Evolutionary conservation across 37 sponge, comb jelly and placozoan genomes (phyloP), one percentile per base, ranked within the genome.

Genomic region (Ianthella basta): DNA sequence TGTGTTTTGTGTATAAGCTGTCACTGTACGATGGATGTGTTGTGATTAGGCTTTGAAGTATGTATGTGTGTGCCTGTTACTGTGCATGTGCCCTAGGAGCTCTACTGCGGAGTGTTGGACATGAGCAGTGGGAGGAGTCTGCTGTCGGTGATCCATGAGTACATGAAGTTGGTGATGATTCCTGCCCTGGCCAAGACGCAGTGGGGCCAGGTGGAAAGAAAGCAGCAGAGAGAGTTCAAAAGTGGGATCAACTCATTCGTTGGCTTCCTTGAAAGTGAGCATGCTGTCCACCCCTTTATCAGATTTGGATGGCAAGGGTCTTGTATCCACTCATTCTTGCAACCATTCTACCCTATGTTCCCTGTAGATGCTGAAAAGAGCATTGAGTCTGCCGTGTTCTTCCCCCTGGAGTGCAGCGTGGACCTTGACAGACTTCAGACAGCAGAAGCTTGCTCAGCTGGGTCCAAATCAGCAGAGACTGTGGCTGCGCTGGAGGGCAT

Each of bases 71-170:
- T 41, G 29, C 29, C 56, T 59, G 23, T 59, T 4, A 23, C 30
- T 80, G 34, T 59, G 54, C 27, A 37, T 37, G 50, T 73, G 59
- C 35, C 64, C 38, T 65, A 92, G 91, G 92, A 92, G 82, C 60
- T 92, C 21, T 65, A 72, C 80, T 84, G 82, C 83, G 96, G 93
- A n/a, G 65, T 61, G 61, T 55, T 95, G 50, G 96, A 95, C n/a
- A 59, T 75, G 4, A 85, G 80, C 83, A 84, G 44, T 34, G 89
- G 89, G 1, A 80, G 79, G 30, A 75, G 83, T 13, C 81, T 97
- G n/a, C 77, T 97, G 60, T 66, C 80, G 21, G 95, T 87, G 37
- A 55, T 97, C 20, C 68, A 82, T 19, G 86, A 90, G 54, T 87
- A 90, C 39, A 83, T 97, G 20, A 85, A 79, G 18, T 23, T 59